A percentile compares a stretch with the other conserved stretches of the same genome.
phyloP scores from a whole-genome alignment of 2,888 invertebrate genomes.

The Cyaniris semiargus region DNA sequence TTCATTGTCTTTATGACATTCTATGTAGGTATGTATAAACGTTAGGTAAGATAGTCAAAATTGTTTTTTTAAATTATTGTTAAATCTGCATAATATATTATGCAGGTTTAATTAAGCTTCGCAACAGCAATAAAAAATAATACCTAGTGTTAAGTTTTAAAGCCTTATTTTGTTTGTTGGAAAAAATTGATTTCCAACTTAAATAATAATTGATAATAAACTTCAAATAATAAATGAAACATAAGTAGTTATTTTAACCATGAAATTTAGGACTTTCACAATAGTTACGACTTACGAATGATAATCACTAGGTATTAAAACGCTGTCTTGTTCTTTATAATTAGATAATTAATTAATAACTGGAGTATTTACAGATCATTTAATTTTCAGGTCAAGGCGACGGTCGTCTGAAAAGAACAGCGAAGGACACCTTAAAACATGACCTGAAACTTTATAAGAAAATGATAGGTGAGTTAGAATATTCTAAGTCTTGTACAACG shows the following conservation, averaged over 20 bases:
- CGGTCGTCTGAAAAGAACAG: conserved; percentile 66
- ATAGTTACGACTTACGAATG: too few relatives aligned
- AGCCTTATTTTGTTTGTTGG: too few relatives aligned
- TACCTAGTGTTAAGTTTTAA: too few relatives aligned
- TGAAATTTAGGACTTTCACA: too few relatives aligned
- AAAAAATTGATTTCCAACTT: too few relatives aligned
- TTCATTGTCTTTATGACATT: conserved; percentile 56
- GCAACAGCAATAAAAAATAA: too few relatives aligned
- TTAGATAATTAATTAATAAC: not conserved
- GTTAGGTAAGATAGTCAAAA: not conserved
- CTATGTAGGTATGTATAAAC: conserved; percentile 55
- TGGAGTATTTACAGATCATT: not conserved
- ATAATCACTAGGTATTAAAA: too few relatives aligned
- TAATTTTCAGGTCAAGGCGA: conserved; percentile 63
- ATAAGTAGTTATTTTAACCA: too few relatives aligned
- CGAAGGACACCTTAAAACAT: conserved; percentile 57
- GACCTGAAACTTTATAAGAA: conserved; percentile 61
- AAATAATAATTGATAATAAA: too few relatives aligned
- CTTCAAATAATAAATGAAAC: too few relatives aligned
- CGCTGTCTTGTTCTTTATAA: not conserved
- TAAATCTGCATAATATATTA: too few relatives aligned
- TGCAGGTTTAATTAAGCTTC: too few relatives aligned
- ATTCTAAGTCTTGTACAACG: not conserved
- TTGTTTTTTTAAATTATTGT: not conserved
- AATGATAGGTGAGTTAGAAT: conserved; percentile 57